phyloP scores from a whole-genome alignment of 1,140 invertebrate species.

The Dendrolimus punctatus region DNA sequence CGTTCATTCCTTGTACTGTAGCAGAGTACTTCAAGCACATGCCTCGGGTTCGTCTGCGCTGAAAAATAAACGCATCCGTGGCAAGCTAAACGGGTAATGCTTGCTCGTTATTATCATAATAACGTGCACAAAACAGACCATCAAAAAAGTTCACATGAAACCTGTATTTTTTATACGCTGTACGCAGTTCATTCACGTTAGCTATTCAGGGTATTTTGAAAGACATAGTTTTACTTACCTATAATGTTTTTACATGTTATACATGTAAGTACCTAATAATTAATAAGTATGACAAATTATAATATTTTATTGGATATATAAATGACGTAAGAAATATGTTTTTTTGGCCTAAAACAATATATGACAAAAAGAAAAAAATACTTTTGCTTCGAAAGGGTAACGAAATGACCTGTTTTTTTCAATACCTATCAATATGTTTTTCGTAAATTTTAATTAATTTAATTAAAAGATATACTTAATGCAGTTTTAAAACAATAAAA shows the following conservation, averaged over 20 bases:
- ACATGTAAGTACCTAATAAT: background rate
- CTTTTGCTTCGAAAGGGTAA: too few relatives aligned
- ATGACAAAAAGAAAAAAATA: too few relatives aligned
- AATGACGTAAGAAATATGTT: too few relatives aligned
- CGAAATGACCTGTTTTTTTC: too few relatives aligned
- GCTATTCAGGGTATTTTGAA: background rate
- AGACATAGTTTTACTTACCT: constrained; percentile 1
- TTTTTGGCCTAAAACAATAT: too few relatives aligned
- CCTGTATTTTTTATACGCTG: constrained; percentile 17
- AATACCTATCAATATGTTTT: too few relatives aligned
- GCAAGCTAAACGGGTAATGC: constrained; percentile 60
- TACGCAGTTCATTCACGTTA: constrained; percentile 1
- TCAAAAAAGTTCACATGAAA: constrained; percentile 10
- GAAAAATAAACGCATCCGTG: constrained; percentile 62
- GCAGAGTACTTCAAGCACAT: constrained; percentile 28
- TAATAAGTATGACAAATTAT: too few relatives aligned
- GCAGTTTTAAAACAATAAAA: too few relatives aligned
- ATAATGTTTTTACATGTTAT: constrained; percentile 1
- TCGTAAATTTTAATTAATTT: too few relatives aligned
- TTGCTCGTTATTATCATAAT: constrained; percentile 60
- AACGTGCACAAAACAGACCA: constrained; percentile 41
- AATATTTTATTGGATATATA: too few relatives aligned
- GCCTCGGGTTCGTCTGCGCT: constrained; percentile 42
- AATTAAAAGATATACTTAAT: too few relatives aligned
- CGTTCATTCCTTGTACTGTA: constrained; percentile 3